Evolutionary conservation across 2,113 vertebrate genomes (phyloP), one percentile per base, ranked within the genome.

Genomic region (Alaudala cheleensis): DNA sequence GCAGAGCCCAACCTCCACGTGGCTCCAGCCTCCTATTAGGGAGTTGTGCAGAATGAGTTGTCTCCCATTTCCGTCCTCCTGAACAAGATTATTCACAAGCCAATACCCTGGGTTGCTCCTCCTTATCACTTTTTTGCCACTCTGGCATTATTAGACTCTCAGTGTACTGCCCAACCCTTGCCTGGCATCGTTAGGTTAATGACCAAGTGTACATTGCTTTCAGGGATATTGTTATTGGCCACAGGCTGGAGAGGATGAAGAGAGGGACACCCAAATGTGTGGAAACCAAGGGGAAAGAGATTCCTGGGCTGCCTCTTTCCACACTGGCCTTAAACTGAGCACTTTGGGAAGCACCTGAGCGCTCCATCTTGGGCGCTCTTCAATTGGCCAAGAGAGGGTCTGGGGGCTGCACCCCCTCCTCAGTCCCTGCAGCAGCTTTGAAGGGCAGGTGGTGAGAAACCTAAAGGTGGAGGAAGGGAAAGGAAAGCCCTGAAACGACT

Each of bases 331-430:
- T 31, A 64, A 51, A 74, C 4, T 25, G 79, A 86, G 28, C n/a
- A 25, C 44, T 42, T 39, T 74, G 76, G 34, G 73, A n/a, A 62
- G 39, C 19, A 57, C 62, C 34, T 1, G 1, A 12, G 42, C 28
- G 26, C 57, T 62, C 44, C 3, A 0, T 8, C 26, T 29, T n/a
- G 26, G 16, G 11, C 29, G n/a, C 47, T 66, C 11, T 58, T 69
- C 50, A 26, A 0, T 53, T 71, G 62, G 13, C 34, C 21, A 13
- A 49, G 56, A 37, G 64, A 64, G 18, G n/a, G 40, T 49, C 64
- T 28, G 0, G 0, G 29, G 54, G 40, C 50, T 79, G 25, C 2
- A 1, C 1, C 4, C 31, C 18, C 61, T 93, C 71, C 65, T 47
- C 33, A 26, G 47, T 24, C 44, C 6, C 4, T 67, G 49, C 54